A percentile compares a stretch with the other conserved stretches of the same genome.
Evolutionary conservation across 2,797 vertebrate species (phyloP).

Genomic region (Bufotes viridis): DNA sequence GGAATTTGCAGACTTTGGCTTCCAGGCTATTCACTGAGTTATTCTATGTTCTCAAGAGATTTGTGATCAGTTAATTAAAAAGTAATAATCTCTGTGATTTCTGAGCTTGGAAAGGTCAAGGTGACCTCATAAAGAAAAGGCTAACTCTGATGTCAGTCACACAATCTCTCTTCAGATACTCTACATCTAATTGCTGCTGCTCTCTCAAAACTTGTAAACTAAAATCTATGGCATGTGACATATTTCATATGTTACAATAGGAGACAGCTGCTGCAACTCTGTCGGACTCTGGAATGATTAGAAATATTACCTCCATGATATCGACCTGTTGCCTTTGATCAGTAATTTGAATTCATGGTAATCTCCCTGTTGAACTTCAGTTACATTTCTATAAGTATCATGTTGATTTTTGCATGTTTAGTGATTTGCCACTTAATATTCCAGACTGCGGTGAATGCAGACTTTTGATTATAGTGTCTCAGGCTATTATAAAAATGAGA

Average conservation of each 20-base stretch:
- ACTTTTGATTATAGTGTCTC: neutral
- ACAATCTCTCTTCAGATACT: constrained; percentile 8
- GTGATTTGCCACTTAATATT: neutral
- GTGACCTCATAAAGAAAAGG: constrained; percentile 54
- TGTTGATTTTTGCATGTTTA: constrained; percentile 7
- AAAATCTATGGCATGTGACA: neutral
- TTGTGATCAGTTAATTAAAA: constrained; percentile 60
- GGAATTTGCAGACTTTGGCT: neutral
- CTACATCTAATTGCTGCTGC: constrained; percentile 28
- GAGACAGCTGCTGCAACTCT: neutral
- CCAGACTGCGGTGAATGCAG: neutral
- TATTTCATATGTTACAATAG: neutral
- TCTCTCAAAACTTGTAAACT: neutral
- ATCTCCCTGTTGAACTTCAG: neutral
- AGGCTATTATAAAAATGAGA: neutral
- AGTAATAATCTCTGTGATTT: constrained; percentile 50
- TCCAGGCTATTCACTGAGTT: constrained; percentile 14
- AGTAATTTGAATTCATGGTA: neutral
- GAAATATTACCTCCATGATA: neutral
- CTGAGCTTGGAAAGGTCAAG: constrained; percentile 49
- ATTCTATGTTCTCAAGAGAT: constrained; percentile 45
- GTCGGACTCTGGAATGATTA: neutral
- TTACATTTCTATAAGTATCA: constrained; percentile 14
- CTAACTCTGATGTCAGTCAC: constrained; percentile 51
- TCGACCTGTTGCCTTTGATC: neutral